Evolutionary conservation across 2,888 invertebrate species (phyloP), one percentile per base, ranked within the genome.

Genomic region (Gonocerus acuteangulatus): DNA sequence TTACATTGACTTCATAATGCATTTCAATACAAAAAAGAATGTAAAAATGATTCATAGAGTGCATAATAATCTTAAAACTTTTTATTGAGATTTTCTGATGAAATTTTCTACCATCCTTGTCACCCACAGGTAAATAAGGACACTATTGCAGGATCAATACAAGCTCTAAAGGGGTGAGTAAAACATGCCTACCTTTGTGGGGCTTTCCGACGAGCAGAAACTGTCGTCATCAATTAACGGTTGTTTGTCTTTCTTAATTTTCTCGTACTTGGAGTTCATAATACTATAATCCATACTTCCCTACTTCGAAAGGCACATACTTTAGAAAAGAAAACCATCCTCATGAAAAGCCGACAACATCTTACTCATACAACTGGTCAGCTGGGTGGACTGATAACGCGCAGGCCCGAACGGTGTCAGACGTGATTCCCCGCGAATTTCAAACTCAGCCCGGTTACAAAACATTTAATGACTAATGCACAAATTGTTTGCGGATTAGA

Each of bases 231-330:
- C 65, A 63, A 65, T 62, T 62, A 65, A 59, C 32, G 63, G 61
- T 57, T 71, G 71, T 63, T 72, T 68, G 68, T 72, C 70, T 68
- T 65, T 65, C 62, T 73, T 73, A 42, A 75, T 67, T 68, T 74
- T 75, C 68, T 74, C 75, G 71, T 75, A 75, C 69, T 74, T 74
- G 36, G 72, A 70, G 67, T 71, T 74, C 60, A 71, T 72, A 22
- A 11, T 39, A 61, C 71, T 69, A 67, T 73, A 73, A 73, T 74
- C 74, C 75, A 74, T 75, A 48, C 60, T 69, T 61, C 61, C 51
- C 54, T 23, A 27, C 39, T 18, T 57, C 18, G 11, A 56, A n/a
- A 48, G 42, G 48, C 48, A 59, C 48, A 23, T 48, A 6, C 16
- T 48, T 48, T 22, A 39, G 15, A 23, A 48, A 19, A 48, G 19